Base-by-base conservation (phyloP, 1,140 invertebrate species). In the Drosophila rhopaloa region DNA sequence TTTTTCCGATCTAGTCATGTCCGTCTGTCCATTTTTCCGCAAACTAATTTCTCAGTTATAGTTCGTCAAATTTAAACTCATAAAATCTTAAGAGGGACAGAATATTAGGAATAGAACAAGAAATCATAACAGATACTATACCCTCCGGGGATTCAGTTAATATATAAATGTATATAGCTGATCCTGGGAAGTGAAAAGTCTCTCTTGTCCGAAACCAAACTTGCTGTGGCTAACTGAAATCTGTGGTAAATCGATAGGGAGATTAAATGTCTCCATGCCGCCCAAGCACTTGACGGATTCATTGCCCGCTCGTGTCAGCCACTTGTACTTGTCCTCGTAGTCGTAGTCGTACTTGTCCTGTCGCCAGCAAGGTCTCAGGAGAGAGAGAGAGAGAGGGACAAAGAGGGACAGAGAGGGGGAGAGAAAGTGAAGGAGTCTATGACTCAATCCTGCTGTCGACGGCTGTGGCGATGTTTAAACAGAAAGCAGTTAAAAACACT, bases 401-500 rank as follows among this genome's bases (percentile, higher is more conserved):
- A n/a, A n/a, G n/a, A n/a, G n/a, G 9, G 43, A 32, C 29, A 32
- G 29, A 2, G n/a, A 5, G 24, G 13, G 2, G 13, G 6, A 1
- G 13, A 11, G 19, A 11, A 6, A 32, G 56, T n/a, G 47, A 50
- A 48, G 47, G 46, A 65, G 37, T 63, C 68, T 73, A 74, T 75
- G 72, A 75, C 72, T 75, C 72, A 75, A 75, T 75, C 57, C 71
- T 55, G 58, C 41, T 37, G 63, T 35, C 70, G 68, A 73, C 72
- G 72, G 73, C 72, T 76, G 73, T 37, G 72, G 73, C 72, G 61
- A 76, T 67, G 73, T 57, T 76, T 76, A 76, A 76, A 58, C 73
- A 66, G 74, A 76, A 76, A 76, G 72, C 72, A 76, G 72, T 76
- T 76, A 76, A 76, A 76, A 76, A 59, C 73, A 76, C 72, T 76